A percentile compares a stretch with the other conserved stretches of the same genome.
These are phyloP conservation scores for Alectura lathami DNA, from an alignment of 2,113 vertebrate genomes.

Conservation along the genomic window DNA sequence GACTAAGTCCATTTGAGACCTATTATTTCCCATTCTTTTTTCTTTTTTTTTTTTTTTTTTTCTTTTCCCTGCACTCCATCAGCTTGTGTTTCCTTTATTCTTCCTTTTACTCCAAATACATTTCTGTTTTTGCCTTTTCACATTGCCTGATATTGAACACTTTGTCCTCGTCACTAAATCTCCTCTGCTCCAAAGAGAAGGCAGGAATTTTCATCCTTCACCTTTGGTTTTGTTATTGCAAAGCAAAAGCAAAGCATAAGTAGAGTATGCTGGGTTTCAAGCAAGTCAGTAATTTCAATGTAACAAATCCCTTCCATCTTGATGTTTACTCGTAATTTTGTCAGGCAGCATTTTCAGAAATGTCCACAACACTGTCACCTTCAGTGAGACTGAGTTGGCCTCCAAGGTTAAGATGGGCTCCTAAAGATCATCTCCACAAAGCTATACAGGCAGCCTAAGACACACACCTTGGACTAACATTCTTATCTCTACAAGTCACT, in stretches of 20 bases:
- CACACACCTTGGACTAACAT: neutral
- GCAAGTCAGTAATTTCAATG: neutral
- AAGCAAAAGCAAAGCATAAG: neutral
- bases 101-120: neutral
- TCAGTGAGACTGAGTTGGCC: neutral
- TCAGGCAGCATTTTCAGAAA: neutral
- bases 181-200: rapidly evolving
- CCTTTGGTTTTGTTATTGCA: neutral
- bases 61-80: neutral
- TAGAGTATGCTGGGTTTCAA: neutral
- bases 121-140: neutral
- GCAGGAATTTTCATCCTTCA: neutral
- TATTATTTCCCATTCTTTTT: neutral
- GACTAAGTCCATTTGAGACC: neutral
- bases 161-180: neutral
- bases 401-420: neutral
- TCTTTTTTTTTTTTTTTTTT: neutral
- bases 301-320: neutral
- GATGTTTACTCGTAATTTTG: neutral
- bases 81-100: neutral
- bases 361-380: neutral
- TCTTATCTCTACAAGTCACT: slow-evolving; percentile 46
- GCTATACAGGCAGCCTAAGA: neutral
- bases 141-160: neutral
- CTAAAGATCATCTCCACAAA: neutral